Evolutionary conservation across 2,113 vertebrate species (phyloP).

Genomic region (Eretmochelys imbricata): DNA sequence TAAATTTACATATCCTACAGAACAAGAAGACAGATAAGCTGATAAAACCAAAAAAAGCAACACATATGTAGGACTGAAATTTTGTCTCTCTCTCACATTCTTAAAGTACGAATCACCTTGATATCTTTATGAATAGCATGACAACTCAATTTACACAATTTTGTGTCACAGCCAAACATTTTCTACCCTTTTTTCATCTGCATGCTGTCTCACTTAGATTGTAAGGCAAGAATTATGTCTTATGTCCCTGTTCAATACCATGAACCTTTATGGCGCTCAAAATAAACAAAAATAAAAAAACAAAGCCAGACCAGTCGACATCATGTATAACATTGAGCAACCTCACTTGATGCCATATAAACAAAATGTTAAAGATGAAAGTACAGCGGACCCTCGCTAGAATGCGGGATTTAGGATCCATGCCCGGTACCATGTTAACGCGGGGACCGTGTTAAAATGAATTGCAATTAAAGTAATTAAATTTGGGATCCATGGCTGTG

Average conservation of each 20-base stretch:
- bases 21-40: neutral
- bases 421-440: too few species aligned
- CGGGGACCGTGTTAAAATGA: too few species aligned
- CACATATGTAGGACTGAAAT: neutral
- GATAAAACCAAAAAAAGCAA: neutral
- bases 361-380: fast-evolving
- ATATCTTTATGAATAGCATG: neutral
- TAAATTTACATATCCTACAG: neutral
- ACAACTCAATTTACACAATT: fast-evolving
- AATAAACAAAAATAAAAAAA: neutral
- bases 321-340: fast-evolving
- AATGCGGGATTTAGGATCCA: too few species aligned
- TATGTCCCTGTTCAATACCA: neutral
- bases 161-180: neutral
- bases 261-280: neutral
- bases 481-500: too few species aligned
- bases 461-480: too few species aligned
- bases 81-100: neutral
- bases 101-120: fast-evolving
- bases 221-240: neutral
- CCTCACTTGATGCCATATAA: fast-evolving
- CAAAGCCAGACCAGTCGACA: neutral
- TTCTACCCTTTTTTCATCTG: neutral
- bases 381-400: too few species aligned
- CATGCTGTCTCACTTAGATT: neutral